phyloP scores from a whole-genome alignment of 2,797 vertebrate species.

The Pseudotriccus pelzelni region DNA sequence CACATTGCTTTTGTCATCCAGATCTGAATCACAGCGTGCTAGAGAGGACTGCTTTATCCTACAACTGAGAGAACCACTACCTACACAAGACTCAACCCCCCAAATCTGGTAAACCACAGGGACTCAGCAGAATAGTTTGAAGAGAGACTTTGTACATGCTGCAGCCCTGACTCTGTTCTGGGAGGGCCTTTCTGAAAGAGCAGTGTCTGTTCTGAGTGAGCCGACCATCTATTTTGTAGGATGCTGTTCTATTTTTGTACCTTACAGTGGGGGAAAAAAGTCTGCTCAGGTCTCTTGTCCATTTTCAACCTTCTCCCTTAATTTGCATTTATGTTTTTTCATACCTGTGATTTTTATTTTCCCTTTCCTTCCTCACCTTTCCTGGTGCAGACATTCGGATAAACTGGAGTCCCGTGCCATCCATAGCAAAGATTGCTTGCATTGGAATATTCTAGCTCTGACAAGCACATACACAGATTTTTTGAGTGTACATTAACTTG shows the following conservation, averaged over 20 bases:
- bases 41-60: background rate
- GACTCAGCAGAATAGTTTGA: background rate
- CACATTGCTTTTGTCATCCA: background rate
- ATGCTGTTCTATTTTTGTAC: background rate
- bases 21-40: background rate
- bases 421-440: background rate
- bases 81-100: background rate
- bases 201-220: background rate
- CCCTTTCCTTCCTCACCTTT: background rate
- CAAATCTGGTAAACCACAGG: background rate
- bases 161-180: background rate
- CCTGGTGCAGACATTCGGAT: background rate
- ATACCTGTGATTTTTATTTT: background rate
- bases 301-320: background rate
- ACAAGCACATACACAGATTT: background rate
- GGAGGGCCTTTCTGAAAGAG: background rate
- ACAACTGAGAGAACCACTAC: background rate
- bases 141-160: background rate
- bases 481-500: background rate
- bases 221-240: background rate
- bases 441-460: background rate
- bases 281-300: background rate
- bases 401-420: background rate
- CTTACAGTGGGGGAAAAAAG: background rate
- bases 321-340: background rate